Evolutionary conservation across 2,113 vertebrate species (phyloP), one percentile per base, ranked within the genome.

Genomic region (Dunckerocampus dactyliophorus): DNA sequence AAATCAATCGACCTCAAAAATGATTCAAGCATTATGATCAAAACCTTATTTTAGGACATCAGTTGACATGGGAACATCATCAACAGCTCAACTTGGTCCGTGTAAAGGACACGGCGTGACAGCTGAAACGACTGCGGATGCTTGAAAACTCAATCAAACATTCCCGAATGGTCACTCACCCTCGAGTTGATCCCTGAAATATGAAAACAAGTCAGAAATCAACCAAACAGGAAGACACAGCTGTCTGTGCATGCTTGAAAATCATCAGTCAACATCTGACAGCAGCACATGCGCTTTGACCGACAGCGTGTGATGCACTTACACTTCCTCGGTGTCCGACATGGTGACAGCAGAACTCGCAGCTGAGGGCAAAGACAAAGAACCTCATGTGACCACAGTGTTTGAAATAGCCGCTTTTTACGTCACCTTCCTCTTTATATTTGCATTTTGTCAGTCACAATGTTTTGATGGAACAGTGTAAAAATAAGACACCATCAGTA

Each of bases 281-380:
- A 4, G 22, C 21, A 6, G 28, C 34, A 15, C 7, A 52, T 28
- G 54, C 45, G 31, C 19, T 17, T 3, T 28, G 47, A 11, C 2
- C n/a, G 47, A 47, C 22, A 28, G 31, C 9, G 45, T 39, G 50
- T 20, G 50, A 48, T 76, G 34, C 86, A 94, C 95, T 95, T 82
- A 97, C 95, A 91, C 82, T 85, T 97, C 94, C 73, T 97, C 94
- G 0, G 87, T 92, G 86, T 97, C 95, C 80, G 95, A 97, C 95
- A 96, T 97, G 88, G 64, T 85, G 90, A 84, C 68, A 71, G 63
- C 5, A 76, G 83, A 74, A 43, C 74, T 85, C 66, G 71, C 82
- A 88, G 92, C 95, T 93, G 79, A 72, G 67, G 56, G 43, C 48
- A 68, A 61, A 71, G 10, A 59, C 62, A 22, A 59, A 69, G 50